Conservation (phyloP, 2,888 invertebrate genomes). For the Nasonovia ribisnigri region DNA sequence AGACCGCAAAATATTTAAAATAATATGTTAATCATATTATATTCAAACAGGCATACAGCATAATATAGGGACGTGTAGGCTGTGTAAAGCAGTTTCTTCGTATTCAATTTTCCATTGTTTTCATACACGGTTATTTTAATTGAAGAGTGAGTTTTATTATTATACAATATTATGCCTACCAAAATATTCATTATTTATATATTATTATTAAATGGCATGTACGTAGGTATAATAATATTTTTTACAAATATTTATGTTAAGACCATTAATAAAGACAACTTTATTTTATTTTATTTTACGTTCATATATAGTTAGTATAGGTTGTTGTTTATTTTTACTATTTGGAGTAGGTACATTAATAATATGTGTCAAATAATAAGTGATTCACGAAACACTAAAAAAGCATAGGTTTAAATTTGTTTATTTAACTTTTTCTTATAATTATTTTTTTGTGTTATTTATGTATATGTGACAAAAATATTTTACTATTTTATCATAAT, state of each 20-base stretch:
- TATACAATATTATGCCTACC: neutral
- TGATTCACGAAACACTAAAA: neutral
- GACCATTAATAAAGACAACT: neutral
- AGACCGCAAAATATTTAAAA: neutral
- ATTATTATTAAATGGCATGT: neutral
- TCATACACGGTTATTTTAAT: neutral
- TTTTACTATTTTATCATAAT: conserved; percentile 36
- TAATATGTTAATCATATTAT: neutral
- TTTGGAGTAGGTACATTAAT: neutral
- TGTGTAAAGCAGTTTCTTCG: neutral
- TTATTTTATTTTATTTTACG: neutral
- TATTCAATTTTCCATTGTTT: neutral
- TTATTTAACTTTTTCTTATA: neutral
- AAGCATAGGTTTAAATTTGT: neutral
- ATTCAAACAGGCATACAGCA: neutral
- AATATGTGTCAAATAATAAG: neutral
- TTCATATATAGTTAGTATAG: neutral
- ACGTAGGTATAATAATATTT: neutral
- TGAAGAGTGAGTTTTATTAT: neutral
- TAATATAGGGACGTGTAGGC: neutral
- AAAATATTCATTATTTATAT: neutral
- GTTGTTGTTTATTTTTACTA: neutral
- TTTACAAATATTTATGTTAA: neutral
- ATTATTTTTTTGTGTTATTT: neutral
- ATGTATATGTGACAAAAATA: conserved; percentile 17